A percentile compares a stretch with the other conserved stretches of the same genome.
phyloP scores from a whole-genome alignment of 2,797 vertebrate genomes.

The Prionace glauca region DNA sequence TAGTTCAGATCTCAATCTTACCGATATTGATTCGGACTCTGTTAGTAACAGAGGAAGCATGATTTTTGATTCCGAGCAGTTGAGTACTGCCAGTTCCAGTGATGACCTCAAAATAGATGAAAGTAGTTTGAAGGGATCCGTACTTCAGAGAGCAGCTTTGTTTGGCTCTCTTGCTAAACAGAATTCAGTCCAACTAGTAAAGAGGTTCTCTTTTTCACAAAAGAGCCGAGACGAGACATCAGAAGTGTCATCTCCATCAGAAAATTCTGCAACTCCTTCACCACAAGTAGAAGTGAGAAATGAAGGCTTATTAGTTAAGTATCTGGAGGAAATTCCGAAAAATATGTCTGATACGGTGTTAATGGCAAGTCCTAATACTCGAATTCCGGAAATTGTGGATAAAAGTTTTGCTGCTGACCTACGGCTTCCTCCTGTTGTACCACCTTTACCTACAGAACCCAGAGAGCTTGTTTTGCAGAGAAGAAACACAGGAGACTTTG shows the following conservation, averaged over 20 bases:
- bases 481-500: slow-evolving; percentile 88
- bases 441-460: slow-evolving; percentile 61
- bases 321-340: neutral
- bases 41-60: slow-evolving; percentile 82
- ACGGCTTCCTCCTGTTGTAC: slow-evolving; percentile 70
- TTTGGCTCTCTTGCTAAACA: slow-evolving; percentile 88
- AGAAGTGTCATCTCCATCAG: slow-evolving; percentile 83
- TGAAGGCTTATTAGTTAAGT: neutral
- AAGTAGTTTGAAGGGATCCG: slow-evolving; percentile 72
- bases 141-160: slow-evolving; percentile 82
- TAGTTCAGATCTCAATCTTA: slow-evolving; percentile 79
- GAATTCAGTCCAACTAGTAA: slow-evolving; percentile 87
- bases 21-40: slow-evolving; percentile 82
- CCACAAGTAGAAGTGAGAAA: slow-evolving; percentile 73
- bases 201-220: slow-evolving; percentile 93
- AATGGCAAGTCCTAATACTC: slow-evolving; percentile 50
- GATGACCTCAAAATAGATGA: slow-evolving; percentile 80
- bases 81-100: slow-evolving; percentile 86
- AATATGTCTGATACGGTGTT: neutral
- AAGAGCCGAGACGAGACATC: slow-evolving; percentile 87
- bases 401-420: slow-evolving; percentile 75
- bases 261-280: slow-evolving; percentile 81
- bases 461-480: slow-evolving; percentile 84
- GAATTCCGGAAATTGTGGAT: slow-evolving; percentile 68
- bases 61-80: slow-evolving; percentile 75